Evolutionary conservation across 2,888 invertebrate species (phyloP), one percentile per base, ranked within the genome.

Genomic region (Dascillus cervinus): DNA sequence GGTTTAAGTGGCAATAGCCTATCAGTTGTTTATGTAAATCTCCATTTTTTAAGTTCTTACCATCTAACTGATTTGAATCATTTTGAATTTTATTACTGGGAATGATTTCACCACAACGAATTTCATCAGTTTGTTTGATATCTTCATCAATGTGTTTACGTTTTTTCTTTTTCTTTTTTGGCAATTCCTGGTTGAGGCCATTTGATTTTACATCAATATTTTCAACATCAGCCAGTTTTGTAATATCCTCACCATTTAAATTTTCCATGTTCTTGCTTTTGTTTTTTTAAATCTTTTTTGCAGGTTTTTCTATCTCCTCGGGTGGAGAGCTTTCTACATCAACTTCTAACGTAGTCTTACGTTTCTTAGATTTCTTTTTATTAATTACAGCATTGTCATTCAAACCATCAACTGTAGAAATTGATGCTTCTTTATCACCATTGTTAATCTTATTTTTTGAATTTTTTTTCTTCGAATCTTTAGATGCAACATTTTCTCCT

Each of bases 251-350:
- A 11, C 11, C n/a, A 27, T 14, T 15, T 13, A 11, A 10, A n/a
- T 9, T 27, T 10, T 46, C 38, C 25, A 46, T 46, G 26, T 21
- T 44, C 32, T 48, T 68, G 40, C 62, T 64, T 43, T 64, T 69
- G 5, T 67, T 65, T 17, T 68, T 70, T 57, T 70, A 70, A 45
- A 66, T 68, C 36, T 66, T 69, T 62, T 31, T 62, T 65, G 39
- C 63, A 51, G 41, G 62, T 65, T 43, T 66, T 65, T 13, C 57
- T 25, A 60, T 62, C 37, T 56, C 51, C 32, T 53, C 65, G 39
- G 26, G 28, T 30, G 9, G 27, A 34, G 25, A 37, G 43, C 31
- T 25, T 47, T 44, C 30, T 20, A 45, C 34, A 47, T 67, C 40
- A 62, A 64, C 43, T 52, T 40, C 62, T 64, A 39, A 66, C 64